These are phyloP conservation scores for Centropus bengalensis DNA, from an alignment of 2,113 vertebrate species.

Conservation along the genomic window DNA sequence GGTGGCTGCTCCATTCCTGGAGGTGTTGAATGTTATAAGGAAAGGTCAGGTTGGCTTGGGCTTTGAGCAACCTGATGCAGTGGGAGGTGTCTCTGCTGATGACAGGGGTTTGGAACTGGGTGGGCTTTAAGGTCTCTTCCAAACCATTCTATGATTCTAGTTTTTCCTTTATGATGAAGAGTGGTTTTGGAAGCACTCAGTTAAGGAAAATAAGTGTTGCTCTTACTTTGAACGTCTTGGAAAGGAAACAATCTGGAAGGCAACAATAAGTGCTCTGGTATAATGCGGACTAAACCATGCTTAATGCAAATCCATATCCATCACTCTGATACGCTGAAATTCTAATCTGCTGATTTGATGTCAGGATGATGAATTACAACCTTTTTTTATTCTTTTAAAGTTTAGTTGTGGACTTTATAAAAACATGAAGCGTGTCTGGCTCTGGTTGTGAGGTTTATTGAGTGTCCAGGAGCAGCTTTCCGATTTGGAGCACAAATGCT, in stretches of 20 bases:
- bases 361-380: conserved; percentile 64
- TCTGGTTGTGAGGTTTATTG: neutral
- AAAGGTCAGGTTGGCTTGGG: too few relatives aligned
- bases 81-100: too few relatives aligned
- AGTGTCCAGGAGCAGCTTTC: neutral
- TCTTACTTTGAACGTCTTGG: neutral
- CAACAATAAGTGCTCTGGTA: conserved; percentile 24
- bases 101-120: too few relatives aligned
- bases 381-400: conserved; percentile 60
- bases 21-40: too few relatives aligned
- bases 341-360: conserved; percentile 65
- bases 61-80: too few relatives aligned
- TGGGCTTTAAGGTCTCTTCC: too few relatives aligned
- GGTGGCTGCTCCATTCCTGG: too few relatives aligned
- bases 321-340: conserved; percentile 58
- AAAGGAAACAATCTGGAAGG: conserved; percentile 26
- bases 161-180: neutral
- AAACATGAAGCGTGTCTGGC: conserved; percentile 23
- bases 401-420: conserved; percentile 56
- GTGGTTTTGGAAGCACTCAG: neutral
- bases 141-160: too few relatives aligned
- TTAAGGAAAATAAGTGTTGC: neutral
- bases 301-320: conserved; percentile 55
- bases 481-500: neutral
- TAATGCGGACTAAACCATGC: conserved; percentile 52